A percentile compares a stretch with the other conserved stretches of the same genome.
Conservation (phyloP, 2,113 vertebrate species). For the Phalacrocorax aristotelis region DNA sequence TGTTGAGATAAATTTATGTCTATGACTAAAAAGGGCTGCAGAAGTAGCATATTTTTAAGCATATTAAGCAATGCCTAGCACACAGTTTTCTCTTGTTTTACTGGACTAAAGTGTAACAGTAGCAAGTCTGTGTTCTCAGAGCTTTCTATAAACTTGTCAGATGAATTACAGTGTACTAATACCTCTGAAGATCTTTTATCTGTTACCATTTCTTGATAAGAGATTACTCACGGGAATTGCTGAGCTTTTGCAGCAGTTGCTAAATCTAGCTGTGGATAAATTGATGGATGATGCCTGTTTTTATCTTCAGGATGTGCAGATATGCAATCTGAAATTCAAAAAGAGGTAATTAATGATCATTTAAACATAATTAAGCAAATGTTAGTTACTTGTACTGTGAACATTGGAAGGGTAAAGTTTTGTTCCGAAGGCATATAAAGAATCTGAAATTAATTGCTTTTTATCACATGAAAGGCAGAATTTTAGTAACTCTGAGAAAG, state of each 20-base stretch:
- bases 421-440: background rate
- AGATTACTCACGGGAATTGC: conserved; percentile 65
- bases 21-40: background rate
- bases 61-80: background rate
- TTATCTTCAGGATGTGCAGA: conserved; percentile 36
- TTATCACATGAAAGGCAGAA: background rate
- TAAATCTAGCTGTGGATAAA: conserved; percentile 65
- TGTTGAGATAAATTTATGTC: background rate
- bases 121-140: background rate
- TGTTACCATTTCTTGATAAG: background rate
- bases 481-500: background rate
- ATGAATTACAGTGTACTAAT: background rate
- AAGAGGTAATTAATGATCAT: background rate
- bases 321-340: conserved; percentile 66
- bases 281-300: conserved; percentile 22
- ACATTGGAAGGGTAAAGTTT: background rate
- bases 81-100: background rate
- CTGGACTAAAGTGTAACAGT: background rate
- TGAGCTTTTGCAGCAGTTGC: conserved; percentile 45
- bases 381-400: background rate
- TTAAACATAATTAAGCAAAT: background rate
- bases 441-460: background rate
- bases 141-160: background rate
- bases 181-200: background rate
- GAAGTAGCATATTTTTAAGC: background rate